phyloP scores from a whole-genome alignment of 2,113 vertebrate genomes.

The Archilochus colubris region DNA sequence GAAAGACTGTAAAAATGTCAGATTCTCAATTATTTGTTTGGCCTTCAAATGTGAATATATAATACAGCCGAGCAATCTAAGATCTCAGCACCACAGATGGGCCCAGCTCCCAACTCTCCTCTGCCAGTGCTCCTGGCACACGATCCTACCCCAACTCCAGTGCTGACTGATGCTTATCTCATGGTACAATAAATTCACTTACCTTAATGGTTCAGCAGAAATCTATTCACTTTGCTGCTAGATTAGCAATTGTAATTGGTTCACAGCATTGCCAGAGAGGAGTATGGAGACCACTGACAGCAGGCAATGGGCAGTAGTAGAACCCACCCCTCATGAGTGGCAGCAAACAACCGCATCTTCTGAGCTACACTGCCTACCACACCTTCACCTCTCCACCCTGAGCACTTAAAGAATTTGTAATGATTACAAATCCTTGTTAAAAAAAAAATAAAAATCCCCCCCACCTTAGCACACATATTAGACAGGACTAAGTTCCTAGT shows the following conservation, averaged over 20 bases:
- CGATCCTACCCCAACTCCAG: not conserved
- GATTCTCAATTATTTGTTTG: not conserved
- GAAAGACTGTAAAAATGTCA: not conserved
- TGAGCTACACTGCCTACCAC: not conserved
- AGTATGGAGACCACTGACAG: fast-evolving
- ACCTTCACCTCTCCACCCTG: not conserved
- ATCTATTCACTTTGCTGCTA: not conserved
- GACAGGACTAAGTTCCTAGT: not conserved
- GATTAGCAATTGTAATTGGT: not conserved
- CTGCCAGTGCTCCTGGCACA: not conserved
- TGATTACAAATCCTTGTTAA: no score
- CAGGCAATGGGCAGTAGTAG: not conserved
- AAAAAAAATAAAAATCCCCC: not conserved
- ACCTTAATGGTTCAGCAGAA: not conserved
- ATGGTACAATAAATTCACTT: not conserved
- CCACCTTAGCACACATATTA: not conserved
- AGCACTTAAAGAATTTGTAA: not conserved
- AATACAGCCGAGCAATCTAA: not conserved
- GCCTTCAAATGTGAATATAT: not conserved
- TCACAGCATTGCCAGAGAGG: not conserved
- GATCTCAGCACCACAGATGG: not conserved
- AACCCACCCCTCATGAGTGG: not conserved
- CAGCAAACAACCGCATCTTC: not conserved
- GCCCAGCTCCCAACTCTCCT: not conserved
- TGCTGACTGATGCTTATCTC: not conserved